These are phyloP conservation scores for Odontomachus brunneus DNA, from an alignment of 1,140 invertebrate genomes.

Conservation along the genomic window DNA sequence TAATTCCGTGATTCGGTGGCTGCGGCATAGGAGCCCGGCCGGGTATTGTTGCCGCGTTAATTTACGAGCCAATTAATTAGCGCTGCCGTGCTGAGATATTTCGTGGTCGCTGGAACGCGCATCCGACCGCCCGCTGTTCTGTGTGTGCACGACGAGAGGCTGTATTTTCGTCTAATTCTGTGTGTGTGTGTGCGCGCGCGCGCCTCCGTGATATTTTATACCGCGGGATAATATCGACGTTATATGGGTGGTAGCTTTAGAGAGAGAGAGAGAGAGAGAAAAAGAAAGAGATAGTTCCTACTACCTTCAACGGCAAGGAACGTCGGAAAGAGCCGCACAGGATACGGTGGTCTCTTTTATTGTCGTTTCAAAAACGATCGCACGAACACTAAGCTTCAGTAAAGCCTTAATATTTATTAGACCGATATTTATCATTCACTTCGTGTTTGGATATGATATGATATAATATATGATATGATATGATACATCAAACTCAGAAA, in stretches of 20 bases:
- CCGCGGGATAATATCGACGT: slow-evolving; percentile 36
- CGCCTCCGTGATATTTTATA: slow-evolving; percentile 37
- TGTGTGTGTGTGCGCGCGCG: too few species aligned
- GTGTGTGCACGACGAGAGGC: not conserved
- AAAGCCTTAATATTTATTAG: too few species aligned
- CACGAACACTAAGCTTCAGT: too few species aligned
- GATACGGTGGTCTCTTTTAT: too few species aligned
- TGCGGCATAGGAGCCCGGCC: slow-evolving; percentile 23
- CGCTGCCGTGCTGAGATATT: slow-evolving; percentile 71
- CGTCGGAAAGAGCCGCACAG: slow-evolving; percentile 3
- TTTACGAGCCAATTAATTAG: slow-evolving; percentile 85
- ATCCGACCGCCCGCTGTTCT: not conserved
- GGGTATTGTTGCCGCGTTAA: slow-evolving; percentile 81
- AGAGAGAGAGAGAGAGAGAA: too few species aligned
- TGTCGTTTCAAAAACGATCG: too few species aligned
- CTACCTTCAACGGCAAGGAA: not conserved
- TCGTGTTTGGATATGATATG: too few species aligned
- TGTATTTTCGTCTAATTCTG: slow-evolving; percentile 18
- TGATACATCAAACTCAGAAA: too few species aligned
- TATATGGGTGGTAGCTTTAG: not conserved
- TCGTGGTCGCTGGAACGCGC: slow-evolving; percentile 51
- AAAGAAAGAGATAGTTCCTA: too few species aligned
- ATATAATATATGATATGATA: too few species aligned
- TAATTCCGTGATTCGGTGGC: slow-evolving; percentile 70
- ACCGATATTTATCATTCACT: too few species aligned